Evolutionary conservation across 2,797 vertebrate genomes (phyloP).

Genomic region (Sebastolobus alascanus): DNA sequence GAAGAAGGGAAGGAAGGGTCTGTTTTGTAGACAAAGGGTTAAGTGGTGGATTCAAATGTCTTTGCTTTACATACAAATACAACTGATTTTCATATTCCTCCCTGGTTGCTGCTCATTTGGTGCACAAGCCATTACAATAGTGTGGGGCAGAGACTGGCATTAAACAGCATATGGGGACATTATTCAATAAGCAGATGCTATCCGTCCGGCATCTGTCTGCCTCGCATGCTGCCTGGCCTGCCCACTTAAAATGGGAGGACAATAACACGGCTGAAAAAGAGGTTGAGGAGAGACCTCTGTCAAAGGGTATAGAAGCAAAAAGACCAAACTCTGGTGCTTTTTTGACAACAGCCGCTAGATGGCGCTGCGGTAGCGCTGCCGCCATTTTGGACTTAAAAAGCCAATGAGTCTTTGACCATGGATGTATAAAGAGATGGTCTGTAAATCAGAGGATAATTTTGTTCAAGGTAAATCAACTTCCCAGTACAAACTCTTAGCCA

Average conservation of each 20-base stretch:
- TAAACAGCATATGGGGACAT: constrained; percentile 43
- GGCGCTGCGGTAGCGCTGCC: too few relatives aligned
- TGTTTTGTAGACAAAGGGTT: background rate
- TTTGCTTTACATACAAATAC: constrained; percentile 33
- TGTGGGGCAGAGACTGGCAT: constrained; percentile 18
- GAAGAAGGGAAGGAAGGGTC: constrained; percentile 1
- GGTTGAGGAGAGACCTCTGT: background rate
- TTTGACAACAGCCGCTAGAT: too few relatives aligned
- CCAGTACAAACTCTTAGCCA: too few relatives aligned
- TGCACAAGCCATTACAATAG: constrained; percentile 10
- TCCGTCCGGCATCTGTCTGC: constrained; percentile 34
- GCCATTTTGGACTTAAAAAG: too few relatives aligned
- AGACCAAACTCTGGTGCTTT: too few relatives aligned
- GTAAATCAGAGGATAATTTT: too few relatives aligned
- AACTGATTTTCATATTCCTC: constrained; percentile 44
- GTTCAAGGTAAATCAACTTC: fast-evolving
- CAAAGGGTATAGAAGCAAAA: too few relatives aligned
- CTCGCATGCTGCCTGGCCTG: constrained; percentile 11
- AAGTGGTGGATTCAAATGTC: background rate
- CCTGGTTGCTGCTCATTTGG: constrained; percentile 23
- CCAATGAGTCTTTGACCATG: too few relatives aligned
- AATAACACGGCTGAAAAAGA: constrained; percentile 3
- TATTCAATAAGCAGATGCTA: constrained; percentile 63
- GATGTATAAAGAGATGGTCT: too few relatives aligned
- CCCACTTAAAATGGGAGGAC: constrained; percentile 31